These are phyloP conservation scores for Nyctereutes procyonoides DNA, from an alignment of 2,113 vertebrate genomes.

Conservation along the genomic window DNA sequence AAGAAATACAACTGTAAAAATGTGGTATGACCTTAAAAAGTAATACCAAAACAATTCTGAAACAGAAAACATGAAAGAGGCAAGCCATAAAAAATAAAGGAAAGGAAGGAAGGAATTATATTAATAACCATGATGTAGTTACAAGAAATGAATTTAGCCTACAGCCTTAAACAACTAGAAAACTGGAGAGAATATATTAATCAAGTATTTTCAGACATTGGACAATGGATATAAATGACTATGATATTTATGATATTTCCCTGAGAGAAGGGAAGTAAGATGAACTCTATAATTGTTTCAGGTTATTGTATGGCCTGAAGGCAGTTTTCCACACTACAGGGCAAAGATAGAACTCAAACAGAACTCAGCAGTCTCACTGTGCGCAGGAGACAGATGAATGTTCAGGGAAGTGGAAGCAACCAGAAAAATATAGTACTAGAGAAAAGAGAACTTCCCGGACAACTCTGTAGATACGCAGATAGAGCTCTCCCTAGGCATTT, in stretches of 20 bases:
- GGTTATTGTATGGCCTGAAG: neutral
- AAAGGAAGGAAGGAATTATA: neutral
- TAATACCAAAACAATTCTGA: neutral
- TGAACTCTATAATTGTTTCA: neutral
- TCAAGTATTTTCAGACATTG: neutral
- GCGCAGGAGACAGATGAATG: neutral
- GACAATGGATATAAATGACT: neutral
- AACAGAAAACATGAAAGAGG: neutral
- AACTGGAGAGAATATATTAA: neutral
- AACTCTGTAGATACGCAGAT: neutral
- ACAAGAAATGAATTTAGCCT: neutral
- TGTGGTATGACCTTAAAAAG: slow-evolving; percentile 34
- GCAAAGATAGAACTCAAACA: neutral
- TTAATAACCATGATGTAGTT: neutral
- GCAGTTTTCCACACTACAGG: neutral
- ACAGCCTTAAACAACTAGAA: neutral
- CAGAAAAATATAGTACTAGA: neutral
- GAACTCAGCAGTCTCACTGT: neutral
- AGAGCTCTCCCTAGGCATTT: neutral
- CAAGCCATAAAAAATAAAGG: neutral
- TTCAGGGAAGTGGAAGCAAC: neutral
- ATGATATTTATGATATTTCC: no score
- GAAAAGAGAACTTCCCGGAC: neutral
- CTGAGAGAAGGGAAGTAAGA: neutral
- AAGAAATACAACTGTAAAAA: neutral